Base-by-base conservation (phyloP, 2,113 vertebrate genomes). In the Abramis brama region DNA sequence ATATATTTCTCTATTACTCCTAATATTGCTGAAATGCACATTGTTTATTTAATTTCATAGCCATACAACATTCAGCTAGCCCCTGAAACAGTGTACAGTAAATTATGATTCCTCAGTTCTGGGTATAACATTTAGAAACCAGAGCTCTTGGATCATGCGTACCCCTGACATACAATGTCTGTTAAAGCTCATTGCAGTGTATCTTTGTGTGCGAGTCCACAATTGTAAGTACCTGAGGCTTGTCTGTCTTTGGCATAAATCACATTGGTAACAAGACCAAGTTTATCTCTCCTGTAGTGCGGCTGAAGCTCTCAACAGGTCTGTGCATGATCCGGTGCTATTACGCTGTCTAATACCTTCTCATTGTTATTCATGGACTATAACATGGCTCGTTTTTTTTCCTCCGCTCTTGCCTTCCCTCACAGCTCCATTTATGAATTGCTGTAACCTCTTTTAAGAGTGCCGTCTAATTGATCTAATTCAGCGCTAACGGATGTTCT, bases 361-460 rank as follows among this genome's bases (percentile, higher is more conserved):
- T 88, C 89, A 88, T 90, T 90, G 87, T 89, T 89, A 90, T 90
- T 90, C 86, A 89, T 89, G 82, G 86, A 30, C 85, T 88, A 85
- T 90, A 89, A 86, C 88, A 78, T 89, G 50, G 70, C 85, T 84
- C 60, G 43, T 81, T 74, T 85, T 84, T 79, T 82, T 50, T 50
- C 21, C 64, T 55, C 25, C 25, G 15, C 33, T 33, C 78, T 66
- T 70, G 62, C 81, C 84, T 84, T 87, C 64, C 81, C 88, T 85
- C 76, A 80, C 85, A 88, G 82, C 79, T 85, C 86, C 79, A 81
- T 88, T 87, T 86, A 87, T 89, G 83, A 88, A 90, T 86, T 88
- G 85, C 90, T 70, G 78, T 87, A 90, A 90, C 88, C 89, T 86
- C 85, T 91, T 88, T 90, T 88, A 90, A 89, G 87, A 87, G 85